Conservation (phyloP, 2,888 invertebrate genomes). For the Synergus gifuensis region DNA sequence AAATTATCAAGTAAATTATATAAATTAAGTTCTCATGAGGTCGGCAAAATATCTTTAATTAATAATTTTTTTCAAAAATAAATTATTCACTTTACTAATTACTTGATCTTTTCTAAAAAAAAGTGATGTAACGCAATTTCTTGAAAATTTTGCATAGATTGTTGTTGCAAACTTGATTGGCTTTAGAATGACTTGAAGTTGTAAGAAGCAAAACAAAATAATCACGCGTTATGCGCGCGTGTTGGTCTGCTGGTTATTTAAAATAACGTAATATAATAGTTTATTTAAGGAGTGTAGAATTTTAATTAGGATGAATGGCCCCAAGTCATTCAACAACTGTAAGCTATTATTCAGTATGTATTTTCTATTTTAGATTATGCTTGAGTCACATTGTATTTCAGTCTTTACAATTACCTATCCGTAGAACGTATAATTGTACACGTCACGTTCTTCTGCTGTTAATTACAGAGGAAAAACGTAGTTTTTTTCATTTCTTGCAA, state of each 20-base stretch:
- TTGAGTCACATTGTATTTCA: constrained; percentile 20
- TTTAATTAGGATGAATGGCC: neutral
- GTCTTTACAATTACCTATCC: constrained; percentile 33
- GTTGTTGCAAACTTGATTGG: no score
- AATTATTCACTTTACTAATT: neutral
- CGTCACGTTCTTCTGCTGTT: constrained; percentile 25
- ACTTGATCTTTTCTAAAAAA: neutral
- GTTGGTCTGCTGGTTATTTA: neutral
- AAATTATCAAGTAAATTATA: neutral
- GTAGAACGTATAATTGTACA: constrained; percentile 11
- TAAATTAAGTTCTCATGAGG: neutral
- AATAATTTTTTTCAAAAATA: neutral
- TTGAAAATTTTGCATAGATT: no score
- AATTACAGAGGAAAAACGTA: constrained; percentile 25
- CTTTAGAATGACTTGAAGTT: no score
- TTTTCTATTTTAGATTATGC: constrained; percentile 26
- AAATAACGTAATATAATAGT: neutral
- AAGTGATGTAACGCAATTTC: neutral
- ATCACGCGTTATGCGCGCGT: no score
- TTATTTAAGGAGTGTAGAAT: neutral
- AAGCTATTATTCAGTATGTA: constrained; percentile 8
- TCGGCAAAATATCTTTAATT: neutral
- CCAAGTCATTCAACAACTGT: neutral
- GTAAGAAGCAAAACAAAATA: no score
- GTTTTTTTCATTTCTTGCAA: neutral